Evolutionary conservation across 2,888 invertebrate species (phyloP).

Genomic region (Teinopalpus imperialis): DNA sequence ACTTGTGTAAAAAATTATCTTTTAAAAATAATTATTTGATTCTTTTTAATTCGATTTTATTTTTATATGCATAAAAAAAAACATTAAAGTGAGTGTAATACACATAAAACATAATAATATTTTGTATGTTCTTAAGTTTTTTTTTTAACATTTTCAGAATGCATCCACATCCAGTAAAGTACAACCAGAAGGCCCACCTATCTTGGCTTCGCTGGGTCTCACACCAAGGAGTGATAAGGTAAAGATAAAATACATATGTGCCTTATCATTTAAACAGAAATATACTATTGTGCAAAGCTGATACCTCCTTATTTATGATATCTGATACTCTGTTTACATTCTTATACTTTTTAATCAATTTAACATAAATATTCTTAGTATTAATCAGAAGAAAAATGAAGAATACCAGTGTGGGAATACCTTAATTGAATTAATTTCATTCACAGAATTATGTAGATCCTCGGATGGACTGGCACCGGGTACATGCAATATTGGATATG

Average conservation of each 20-base stretch:
- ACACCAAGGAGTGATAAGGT: slow-evolving; percentile 81
- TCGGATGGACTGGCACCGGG: slow-evolving; percentile 76
- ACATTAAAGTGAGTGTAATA: too few species aligned
- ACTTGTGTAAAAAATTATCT: background rate
- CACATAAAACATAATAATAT: too few species aligned
- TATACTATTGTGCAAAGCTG: slow-evolving; percentile 16
- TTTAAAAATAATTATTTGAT: too few species aligned
- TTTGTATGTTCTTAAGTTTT: too few species aligned
- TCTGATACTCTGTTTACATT: slow-evolving; percentile 37
- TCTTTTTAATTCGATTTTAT: background rate
- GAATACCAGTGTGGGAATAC: slow-evolving; percentile 51
- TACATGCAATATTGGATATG: slow-evolving; percentile 73
- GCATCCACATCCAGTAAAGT: slow-evolving; percentile 52
- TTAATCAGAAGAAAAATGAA: slow-evolving; percentile 16
- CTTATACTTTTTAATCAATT: slow-evolving; percentile 20
- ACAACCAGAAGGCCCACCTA: slow-evolving; percentile 77
- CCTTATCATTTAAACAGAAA: slow-evolving; percentile 40
- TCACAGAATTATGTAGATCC: slow-evolving; percentile 77
- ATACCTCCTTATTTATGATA: slow-evolving; percentile 36
- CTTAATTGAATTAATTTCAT: slow-evolving; percentile 74
- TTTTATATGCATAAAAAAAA: too few species aligned
- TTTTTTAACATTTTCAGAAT: slow-evolving; percentile 54
- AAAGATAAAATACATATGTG: slow-evolving; percentile 46
- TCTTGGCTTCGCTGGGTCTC: slow-evolving; percentile 76
- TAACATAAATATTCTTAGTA: background rate